Conservation (phyloP, 92 coral and sea anemone species). For the Epizoanthus stellaris region DNA sequence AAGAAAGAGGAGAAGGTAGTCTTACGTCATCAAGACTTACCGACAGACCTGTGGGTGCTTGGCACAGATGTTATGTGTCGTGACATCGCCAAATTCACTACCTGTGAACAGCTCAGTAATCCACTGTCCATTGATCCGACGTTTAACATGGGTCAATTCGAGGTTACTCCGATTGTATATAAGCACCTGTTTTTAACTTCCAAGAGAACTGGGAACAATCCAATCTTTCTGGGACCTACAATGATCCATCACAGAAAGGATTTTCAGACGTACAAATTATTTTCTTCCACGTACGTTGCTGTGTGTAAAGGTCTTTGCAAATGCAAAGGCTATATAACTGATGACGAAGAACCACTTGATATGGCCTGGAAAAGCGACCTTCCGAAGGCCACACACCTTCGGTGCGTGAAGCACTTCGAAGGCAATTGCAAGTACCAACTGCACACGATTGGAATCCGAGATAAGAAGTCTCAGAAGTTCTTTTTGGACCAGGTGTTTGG, state of each 20-base stretch:
- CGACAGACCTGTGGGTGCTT: constrained; percentile 64
- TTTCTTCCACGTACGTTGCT: constrained; percentile 54
- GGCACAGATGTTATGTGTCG: constrained; percentile 67
- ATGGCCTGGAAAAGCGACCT: constrained; percentile 64
- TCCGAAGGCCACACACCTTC: constrained; percentile 59
- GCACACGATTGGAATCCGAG: constrained; percentile 54
- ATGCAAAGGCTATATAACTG: constrained; percentile 59
- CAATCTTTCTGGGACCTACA: constrained; percentile 59
- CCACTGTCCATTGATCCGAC: constrained; percentile 60
- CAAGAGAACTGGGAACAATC: constrained; percentile 66
- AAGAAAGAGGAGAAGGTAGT: constrained; percentile 53
- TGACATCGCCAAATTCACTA: constrained; percentile 56
- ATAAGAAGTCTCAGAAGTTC: constrained; percentile 49
- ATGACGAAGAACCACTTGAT: constrained; percentile 59
- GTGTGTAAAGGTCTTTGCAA: constrained; percentile 55
- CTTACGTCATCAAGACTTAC: constrained; percentile 57
- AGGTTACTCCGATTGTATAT: constrained; percentile 62
- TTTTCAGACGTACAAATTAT: constrained; percentile 49
- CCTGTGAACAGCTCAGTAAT: constrained; percentile 56
- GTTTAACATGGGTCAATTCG: constrained; percentile 61
- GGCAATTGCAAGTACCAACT: constrained; percentile 57
- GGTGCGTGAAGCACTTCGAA: constrained; percentile 67
- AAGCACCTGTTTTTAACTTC: constrained; percentile 53
- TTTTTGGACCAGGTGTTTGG: constrained; percentile 66
- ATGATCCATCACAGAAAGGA: constrained; percentile 59